phyloP scores from a whole-genome alignment of 2,113 vertebrate species.

The Motacilla alba region DNA sequence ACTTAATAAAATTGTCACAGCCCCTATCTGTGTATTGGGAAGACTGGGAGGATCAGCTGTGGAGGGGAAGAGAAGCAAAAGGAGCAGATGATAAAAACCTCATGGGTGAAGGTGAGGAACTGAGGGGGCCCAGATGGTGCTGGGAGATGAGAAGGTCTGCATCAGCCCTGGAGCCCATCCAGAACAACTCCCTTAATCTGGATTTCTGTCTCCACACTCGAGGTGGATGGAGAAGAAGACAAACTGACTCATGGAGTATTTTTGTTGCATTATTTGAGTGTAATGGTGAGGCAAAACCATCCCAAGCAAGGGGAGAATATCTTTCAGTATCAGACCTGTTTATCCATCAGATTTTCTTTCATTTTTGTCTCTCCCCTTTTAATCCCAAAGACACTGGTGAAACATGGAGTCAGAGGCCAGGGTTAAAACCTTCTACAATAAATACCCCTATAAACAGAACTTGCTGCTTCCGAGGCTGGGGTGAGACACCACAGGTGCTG shows the following conservation, averaged over 20 bases:
- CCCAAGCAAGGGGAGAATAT: not conserved
- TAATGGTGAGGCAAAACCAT: not conserved
- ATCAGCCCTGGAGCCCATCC: not conserved
- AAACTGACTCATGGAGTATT: not conserved
- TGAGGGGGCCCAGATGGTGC: not conserved
- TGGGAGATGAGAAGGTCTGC: not conserved
- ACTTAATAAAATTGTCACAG: not conserved
- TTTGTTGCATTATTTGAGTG: not conserved
- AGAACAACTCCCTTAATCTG: not conserved
- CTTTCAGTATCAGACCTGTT: not conserved
- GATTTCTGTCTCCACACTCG: accelerated
- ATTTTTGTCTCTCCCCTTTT: not conserved
- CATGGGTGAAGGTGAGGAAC: not conserved
- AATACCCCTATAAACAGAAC: not conserved
- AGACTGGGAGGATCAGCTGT: not conserved
- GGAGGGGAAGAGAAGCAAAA: not conserved
- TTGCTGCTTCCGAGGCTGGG: not conserved
- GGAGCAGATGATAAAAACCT: not conserved
- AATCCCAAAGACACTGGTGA: not conserved
- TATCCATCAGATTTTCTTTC: not conserved
- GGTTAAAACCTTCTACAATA: not conserved
- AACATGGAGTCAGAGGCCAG: not conserved
- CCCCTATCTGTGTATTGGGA: accelerated
- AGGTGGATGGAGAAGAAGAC: not conserved
- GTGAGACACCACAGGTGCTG: not conserved